Evolutionary conservation across 1,140 invertebrate species (phyloP).

Genomic region (Patella vulgata): DNA sequence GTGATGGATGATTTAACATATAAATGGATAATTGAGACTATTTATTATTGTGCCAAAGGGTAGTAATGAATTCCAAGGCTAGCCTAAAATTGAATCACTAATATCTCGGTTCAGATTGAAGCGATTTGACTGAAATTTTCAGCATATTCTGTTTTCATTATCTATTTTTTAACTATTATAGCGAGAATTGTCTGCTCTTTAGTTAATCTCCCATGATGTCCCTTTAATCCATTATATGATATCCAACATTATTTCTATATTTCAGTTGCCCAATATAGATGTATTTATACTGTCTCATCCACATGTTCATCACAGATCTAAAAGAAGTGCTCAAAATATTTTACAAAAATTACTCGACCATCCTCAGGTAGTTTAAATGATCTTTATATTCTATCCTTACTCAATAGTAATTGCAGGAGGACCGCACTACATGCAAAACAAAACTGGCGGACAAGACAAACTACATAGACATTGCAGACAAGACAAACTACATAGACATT

Average conservation of each 20-base stretch:
- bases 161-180: too few relatives aligned
- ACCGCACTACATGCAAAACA: not conserved
- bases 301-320: slow-evolving; percentile 35
- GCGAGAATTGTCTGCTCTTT: too few relatives aligned
- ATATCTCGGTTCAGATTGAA: too few relatives aligned
- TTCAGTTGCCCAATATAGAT: slow-evolving; percentile 29
- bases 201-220: too few relatives aligned
- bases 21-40: too few relatives aligned
- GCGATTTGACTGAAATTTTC: too few relatives aligned
- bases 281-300: slow-evolving; percentile 35
- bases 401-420: slow-evolving; percentile 2
- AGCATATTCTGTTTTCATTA: too few relatives aligned
- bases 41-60: too few relatives aligned
- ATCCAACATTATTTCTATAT: slow-evolving; percentile 2
- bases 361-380: slow-evolving; percentile 31
- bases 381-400: not conserved
- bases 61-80: too few relatives aligned
- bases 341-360: slow-evolving; percentile 28
- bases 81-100: too few relatives aligned
- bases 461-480: not conserved
- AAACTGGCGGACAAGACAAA: not conserved
- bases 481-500: not conserved
- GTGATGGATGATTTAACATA: too few relatives aligned
- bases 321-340: slow-evolving; percentile 41
- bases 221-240: too few relatives aligned